Base-by-base conservation (phyloP, 2,797 vertebrate genomes). In the Typhlichthys subterraneus region DNA sequence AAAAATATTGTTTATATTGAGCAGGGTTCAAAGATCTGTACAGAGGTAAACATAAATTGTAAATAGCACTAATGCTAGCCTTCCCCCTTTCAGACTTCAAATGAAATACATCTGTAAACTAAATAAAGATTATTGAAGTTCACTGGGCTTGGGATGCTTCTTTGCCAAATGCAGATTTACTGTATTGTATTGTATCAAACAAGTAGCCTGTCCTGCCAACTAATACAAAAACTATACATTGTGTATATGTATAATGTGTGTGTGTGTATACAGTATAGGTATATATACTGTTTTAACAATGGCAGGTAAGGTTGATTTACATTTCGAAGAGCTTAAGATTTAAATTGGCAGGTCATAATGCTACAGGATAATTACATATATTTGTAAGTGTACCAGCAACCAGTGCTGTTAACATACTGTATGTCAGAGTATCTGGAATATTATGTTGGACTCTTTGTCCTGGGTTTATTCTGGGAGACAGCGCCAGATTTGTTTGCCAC, bases 11-110 rank as follows among this genome's bases (percentile, higher is more conserved):
- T 96, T 97, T 94, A 95, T 96, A 96, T 93, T 95, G 93, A 96
- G 97, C 94, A 96, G 93, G 93, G 95, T 94, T 93, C 93, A 95
- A 84, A 38, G 7, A 97, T 96, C 93, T 99, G 96, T 98, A 97
- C 95, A 98, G 95, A 94, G 91, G 94, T 87, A 84, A 94, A 93
- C 87, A 83, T 96, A 86, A 89, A 93, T 91, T 99, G 96, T 98
- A 98, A 95, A 98, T 98, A 98, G 94, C 93, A 96, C 95, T 97
- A 96, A 97, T 94, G 92, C 94, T 92, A 92, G 93, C 68, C 70
- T 19, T 71, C 57, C 77, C 93, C 89, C 91, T 91, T 93, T 92
- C 93, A 92, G 91, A 93, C 92, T 96, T 94, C 93, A 93, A 94
- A 96, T 88, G 95, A 91, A 96, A 92, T 93, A 94, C 87, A 94